Base-by-base conservation (phyloP, 2,797 vertebrate genomes). In the Graptemys geographica region DNA sequence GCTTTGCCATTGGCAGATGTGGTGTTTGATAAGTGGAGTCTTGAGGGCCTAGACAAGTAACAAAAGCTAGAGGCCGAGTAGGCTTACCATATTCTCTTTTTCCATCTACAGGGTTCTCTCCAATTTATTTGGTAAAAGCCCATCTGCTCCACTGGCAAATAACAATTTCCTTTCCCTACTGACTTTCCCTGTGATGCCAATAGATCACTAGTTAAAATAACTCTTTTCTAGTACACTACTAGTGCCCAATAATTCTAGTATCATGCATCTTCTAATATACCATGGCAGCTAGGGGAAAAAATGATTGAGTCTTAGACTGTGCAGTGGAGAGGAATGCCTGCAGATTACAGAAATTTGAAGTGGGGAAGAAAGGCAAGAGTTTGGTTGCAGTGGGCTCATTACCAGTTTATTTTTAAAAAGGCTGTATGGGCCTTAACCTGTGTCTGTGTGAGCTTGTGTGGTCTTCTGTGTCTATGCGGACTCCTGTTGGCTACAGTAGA, bases 1-100 rank as follows among this genome's bases (percentile, higher is more conserved):
- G 47, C 65, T 3, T 37, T 53, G 92, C 94, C 96, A 86, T 97
- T 92, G 2, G 31, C 59, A 62, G 59, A 33, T 62, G 31, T 62
- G 59, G 15, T 57, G 56, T 57, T 57, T 57, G 59, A 33, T 62
- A 62, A 62, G 31, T 18, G 69, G 21, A 23, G 69, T 72, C 69
- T 72, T 72, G 12, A 72, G 21, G 37, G 11, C 37, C 69, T 72
- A 41, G 65, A 72, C 37, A 41, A 3, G n/a, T 72, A 41, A 3
- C 37, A 41, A 72, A 72, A 72, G 19, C 69, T 72, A 6, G 10
- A 72, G 9, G 41, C 21, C 21, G 4, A 72, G 69, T 23, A 37
- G 37, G 10, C 37, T 41, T 72, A 41, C 21, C 37, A 41, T 41
- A 72, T 21, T 72, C 10, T 72, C n/a, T 25, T 41, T 55, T 10